Conservation (phyloP, 2,113 vertebrate genomes). For the Cyrtonyx montezumae region DNA sequence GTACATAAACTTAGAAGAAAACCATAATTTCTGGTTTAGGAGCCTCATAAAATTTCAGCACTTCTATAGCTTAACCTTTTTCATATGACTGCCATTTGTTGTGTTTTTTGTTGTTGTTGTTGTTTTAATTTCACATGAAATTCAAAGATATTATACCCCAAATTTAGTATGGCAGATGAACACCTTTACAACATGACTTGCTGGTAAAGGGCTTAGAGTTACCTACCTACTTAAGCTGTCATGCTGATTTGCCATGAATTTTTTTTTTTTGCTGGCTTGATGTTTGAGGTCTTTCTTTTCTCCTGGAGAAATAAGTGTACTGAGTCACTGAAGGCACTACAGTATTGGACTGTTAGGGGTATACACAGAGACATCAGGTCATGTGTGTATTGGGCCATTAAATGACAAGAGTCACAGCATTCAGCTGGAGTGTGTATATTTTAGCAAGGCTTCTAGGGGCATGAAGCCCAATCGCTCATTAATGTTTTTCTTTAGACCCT, state of each 20-base stretch:
- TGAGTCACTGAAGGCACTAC: neutral
- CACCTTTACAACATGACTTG: neutral
- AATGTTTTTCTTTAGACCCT: neutral
- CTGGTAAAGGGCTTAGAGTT: neutral
- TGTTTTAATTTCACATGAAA: neutral
- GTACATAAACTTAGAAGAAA: neutral
- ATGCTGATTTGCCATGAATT: neutral
- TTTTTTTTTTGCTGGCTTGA: neutral
- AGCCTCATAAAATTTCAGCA: neutral
- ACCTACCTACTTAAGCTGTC: neutral
- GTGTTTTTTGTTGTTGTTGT: neutral
- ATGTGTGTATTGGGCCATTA: neutral
- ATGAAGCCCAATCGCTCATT: neutral
- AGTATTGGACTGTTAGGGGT: neutral
- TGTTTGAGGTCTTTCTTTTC: neutral
- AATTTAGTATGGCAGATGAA: neutral
- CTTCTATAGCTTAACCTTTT: neutral
- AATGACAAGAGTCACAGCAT: neutral
- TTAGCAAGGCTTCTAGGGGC: neutral
- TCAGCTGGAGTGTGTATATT: neutral
- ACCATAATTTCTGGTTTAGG: neutral
- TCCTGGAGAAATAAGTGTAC: neutral
- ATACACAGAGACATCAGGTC: fast-evolving
- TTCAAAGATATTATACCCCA: neutral
- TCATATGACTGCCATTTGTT: neutral